Evolutionary conservation across 2,888 invertebrate species (phyloP).

Genomic region (Siphlonurus alternatus): DNA sequence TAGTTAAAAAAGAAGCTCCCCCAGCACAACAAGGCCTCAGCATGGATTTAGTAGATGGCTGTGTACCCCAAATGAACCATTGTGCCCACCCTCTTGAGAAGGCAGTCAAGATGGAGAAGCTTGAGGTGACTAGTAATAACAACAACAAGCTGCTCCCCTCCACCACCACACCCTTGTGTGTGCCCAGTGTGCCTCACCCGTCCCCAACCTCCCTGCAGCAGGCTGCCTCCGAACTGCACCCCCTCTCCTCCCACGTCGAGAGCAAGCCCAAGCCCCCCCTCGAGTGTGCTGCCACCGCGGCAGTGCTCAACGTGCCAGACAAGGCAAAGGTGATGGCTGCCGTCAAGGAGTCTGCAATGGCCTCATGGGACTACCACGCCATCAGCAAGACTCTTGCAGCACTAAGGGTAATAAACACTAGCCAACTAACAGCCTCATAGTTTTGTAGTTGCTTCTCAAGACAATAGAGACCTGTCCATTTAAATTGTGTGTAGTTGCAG

Average conservation of each 20-base stretch:
- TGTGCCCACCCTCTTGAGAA: not conserved
- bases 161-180: not conserved
- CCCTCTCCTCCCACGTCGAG: constrained; percentile 2
- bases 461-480: too few species aligned
- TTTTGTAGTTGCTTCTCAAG: too few species aligned
- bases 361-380: constrained; percentile 16
- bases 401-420: constrained; percentile 14
- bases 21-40: not conserved
- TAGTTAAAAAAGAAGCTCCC: not conserved
- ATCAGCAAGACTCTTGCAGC: constrained; percentile 12
- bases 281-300: constrained; percentile 18
- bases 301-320: constrained; percentile 26
- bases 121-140: not conserved
- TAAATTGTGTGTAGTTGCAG: too few species aligned
- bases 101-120: not conserved
- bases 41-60: too few species aligned
- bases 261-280: constrained; percentile 6
- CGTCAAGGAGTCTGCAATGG: constrained; percentile 19
- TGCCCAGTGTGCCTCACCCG: not conserved
- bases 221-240: not conserved
- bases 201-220: not conserved
- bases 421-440: too few species aligned
- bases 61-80: not conserved
- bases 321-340: constrained; percentile 21
- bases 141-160: not conserved